Conservation (phyloP, 2,888 invertebrate species). For the Lepidocyrtoides sp. region DNA sequence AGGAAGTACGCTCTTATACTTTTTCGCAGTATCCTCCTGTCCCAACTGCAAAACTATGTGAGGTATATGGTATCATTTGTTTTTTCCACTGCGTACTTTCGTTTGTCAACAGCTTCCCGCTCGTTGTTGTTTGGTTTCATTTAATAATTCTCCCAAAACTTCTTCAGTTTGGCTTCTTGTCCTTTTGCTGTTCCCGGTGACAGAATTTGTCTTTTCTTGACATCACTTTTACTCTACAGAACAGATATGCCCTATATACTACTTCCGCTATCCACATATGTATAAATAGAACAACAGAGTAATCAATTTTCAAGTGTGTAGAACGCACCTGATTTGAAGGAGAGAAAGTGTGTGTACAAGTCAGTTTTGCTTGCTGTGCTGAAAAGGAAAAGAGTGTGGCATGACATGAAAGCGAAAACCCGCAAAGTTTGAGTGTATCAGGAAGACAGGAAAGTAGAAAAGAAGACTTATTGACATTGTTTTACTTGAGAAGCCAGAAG, state of each 20-base stretch:
- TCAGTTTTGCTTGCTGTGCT: background rate
- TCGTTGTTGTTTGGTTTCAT: slow-evolving; percentile 2
- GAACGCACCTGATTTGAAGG: background rate
- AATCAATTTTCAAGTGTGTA: slow-evolving; percentile 49
- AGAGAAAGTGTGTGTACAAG: background rate
- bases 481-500: background rate
- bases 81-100: background rate
- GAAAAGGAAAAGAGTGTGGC: background rate
- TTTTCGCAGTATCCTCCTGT: no score
- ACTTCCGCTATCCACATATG: background rate
- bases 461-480: slow-evolving; percentile 11
- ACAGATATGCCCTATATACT: no score
- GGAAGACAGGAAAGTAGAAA: no score
- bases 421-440: background rate
- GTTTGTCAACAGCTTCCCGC: background rate
- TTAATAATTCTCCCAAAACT: slow-evolving; percentile 14
- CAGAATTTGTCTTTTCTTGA: background rate
- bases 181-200: background rate
- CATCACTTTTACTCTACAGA: background rate
- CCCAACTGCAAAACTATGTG: no score
- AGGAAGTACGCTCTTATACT: no score
- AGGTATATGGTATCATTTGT: no score
- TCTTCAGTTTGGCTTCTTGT: background rate
- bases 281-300: background rate
- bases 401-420: slow-evolving; percentile 23